A percentile compares a stretch with the other conserved stretches of the same genome.
These are phyloP conservation scores for Zaprionus ornatus DNA, from an alignment of 1,140 invertebrate genomes.

Conservation along the genomic window DNA sequence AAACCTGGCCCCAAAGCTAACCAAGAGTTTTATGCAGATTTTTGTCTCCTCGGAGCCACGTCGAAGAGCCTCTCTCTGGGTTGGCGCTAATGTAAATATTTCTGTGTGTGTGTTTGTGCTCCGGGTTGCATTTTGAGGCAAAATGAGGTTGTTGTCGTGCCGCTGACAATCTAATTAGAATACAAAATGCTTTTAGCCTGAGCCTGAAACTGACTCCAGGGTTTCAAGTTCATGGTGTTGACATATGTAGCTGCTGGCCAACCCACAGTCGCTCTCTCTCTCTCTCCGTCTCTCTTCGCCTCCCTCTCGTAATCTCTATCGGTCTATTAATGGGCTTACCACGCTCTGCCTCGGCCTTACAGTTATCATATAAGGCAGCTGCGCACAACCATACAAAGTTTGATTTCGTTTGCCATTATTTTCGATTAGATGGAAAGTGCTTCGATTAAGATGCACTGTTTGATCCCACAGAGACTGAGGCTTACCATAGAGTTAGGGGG, in stretches of 20 bases:
- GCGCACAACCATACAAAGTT: conserved; percentile 39
- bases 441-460: conserved; percentile 55
- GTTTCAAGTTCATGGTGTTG: conserved; percentile 81
- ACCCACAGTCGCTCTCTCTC: conserved; percentile 4
- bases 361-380: conserved; percentile 50
- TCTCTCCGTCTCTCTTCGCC: background rate
- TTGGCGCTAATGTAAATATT: conserved; percentile 79
- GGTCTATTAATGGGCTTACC: conserved; percentile 39
- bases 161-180: conserved; percentile 82
- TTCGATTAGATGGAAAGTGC: conserved; percentile 61
- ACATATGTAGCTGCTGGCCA: conserved; percentile 67
- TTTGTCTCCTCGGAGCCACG: conserved; percentile 58
- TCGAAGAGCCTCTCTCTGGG: conserved; percentile 40
- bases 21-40: conserved; percentile 76
- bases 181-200: conserved; percentile 74
- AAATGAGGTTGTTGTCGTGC: conserved; percentile 82
- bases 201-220: conserved; percentile 24
- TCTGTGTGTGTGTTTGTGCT: conserved; percentile 55
- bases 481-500: background rate
- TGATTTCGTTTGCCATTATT: conserved; percentile 47
- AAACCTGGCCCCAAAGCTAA: conserved; percentile 55
- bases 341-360: conserved; percentile 34
- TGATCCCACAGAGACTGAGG: conserved; percentile 48
- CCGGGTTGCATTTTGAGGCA: conserved; percentile 62
- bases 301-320: background rate